A percentile compares a stretch with the other conserved stretches of the same genome.
Conservation (phyloP, 2,113 vertebrate species). For the Gymnobelideus leadbeateri region DNA sequence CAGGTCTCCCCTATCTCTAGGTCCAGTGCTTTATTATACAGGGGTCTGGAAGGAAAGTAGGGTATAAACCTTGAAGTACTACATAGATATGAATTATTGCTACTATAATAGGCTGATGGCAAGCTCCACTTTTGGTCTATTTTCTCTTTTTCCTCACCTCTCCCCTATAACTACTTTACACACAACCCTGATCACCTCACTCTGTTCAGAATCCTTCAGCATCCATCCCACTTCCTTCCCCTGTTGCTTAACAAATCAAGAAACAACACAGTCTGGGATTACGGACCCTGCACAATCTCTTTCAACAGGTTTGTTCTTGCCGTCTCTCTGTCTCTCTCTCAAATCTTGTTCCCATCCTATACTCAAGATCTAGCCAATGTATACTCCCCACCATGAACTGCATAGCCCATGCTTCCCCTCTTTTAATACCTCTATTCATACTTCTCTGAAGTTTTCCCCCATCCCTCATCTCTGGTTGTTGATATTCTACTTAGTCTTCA, state of each 20-base stretch:
- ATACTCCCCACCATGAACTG: not conserved
- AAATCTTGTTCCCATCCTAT: not conserved
- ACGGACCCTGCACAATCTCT: not conserved
- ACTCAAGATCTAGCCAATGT: not conserved
- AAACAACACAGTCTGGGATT: not conserved
- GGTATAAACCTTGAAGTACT: not conserved
- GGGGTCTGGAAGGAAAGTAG: not conserved
- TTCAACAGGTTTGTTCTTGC: too few relatives aligned
- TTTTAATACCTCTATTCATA: not conserved
- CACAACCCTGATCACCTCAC: not conserved
- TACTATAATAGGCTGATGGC: not conserved
- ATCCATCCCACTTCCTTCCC: not conserved
- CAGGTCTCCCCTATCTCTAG: not conserved
- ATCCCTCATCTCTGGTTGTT: not conserved
- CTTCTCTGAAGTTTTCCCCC: not conserved
- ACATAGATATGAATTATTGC: too few relatives aligned
- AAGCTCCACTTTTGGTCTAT: not conserved
- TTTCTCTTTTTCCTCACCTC: not conserved
- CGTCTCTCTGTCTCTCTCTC: not conserved
- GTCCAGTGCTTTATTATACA: not conserved
- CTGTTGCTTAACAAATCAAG: not conserved
- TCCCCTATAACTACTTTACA: not conserved
- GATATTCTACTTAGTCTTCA: not conserved
- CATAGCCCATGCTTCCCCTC: not conserved
- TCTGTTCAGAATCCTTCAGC: not conserved